Percentiles rank a stretch among this genome's conserved stretches.
phyloP scores from a whole-genome alignment of 2,113 vertebrate genomes.

The Pachycephala philippinensis region DNA sequence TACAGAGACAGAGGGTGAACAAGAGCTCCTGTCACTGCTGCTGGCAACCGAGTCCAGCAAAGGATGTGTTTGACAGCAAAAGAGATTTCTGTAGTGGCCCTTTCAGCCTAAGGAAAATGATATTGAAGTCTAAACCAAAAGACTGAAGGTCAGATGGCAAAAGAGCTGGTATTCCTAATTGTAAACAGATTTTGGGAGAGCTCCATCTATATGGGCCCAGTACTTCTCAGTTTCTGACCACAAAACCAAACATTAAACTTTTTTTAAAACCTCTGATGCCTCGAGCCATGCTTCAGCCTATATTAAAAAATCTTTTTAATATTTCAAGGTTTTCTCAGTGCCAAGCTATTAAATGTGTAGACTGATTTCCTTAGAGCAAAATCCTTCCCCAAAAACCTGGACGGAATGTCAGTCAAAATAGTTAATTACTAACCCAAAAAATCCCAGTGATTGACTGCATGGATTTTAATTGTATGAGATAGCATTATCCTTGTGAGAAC shows the following conservation, averaged over 20 bases:
- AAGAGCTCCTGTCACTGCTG: not conserved
- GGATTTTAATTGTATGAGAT: slow-evolving; percentile 54
- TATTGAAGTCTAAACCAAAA: not conserved
- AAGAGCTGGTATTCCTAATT: not conserved
- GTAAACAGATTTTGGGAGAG: not conserved
- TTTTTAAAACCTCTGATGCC: not conserved
- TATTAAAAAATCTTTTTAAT: slow-evolving; percentile 24
- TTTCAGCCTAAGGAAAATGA: not conserved
- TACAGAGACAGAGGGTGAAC: not conserved
- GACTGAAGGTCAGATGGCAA: not conserved
- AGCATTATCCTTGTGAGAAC: not conserved
- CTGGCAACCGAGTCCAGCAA: not conserved
- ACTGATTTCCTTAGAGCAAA: slow-evolving; percentile 24
- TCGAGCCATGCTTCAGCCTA: not conserved
- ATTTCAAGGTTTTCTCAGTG: slow-evolving; percentile 18
- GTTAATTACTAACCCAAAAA: slow-evolving; percentile 39
- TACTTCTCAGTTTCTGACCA: not conserved
- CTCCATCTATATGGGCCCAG: not conserved
- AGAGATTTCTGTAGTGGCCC: not conserved
- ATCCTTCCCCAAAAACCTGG: not conserved
- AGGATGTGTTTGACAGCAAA: not conserved
- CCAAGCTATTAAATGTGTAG: slow-evolving; percentile 12
- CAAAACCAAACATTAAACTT: not conserved
- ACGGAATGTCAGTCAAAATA: slow-evolving; percentile 32
- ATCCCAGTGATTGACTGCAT: slow-evolving; percentile 10